Conservation (phyloP, 2,797 vertebrate genomes). For the Otolemur crassicaudatus region DNA sequence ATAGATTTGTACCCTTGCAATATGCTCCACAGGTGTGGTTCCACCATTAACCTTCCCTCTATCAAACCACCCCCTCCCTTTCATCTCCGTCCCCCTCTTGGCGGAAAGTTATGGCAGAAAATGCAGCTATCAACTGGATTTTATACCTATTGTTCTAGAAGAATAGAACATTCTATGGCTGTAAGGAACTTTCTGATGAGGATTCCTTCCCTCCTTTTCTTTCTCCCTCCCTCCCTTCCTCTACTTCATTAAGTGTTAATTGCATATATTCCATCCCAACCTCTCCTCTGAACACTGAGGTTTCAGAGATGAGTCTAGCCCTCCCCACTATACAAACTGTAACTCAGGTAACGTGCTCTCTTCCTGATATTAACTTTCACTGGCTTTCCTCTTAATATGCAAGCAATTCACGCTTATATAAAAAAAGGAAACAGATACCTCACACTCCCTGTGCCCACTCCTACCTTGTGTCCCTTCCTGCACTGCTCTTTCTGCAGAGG, state of each 20-base stretch:
- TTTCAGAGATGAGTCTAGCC: neutral
- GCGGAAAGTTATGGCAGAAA: neutral
- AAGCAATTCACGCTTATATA: neutral
- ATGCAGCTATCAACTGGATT: neutral
- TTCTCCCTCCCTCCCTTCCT: too few relatives aligned
- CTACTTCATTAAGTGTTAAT: neutral
- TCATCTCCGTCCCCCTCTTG: neutral
- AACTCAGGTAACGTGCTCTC: too few relatives aligned
- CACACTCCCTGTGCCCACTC: neutral
- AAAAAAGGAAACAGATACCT: neutral
- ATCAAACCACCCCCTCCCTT: too few relatives aligned
- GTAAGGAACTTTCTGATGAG: neutral
- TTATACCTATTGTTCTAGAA: neutral
- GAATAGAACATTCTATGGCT: neutral
- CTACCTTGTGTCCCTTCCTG: fast-evolving
- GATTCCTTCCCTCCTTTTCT: neutral
- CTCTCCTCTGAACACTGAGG: neutral
- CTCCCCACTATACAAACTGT: too few relatives aligned
- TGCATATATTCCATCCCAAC: neutral
- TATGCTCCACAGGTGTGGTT: too few relatives aligned
- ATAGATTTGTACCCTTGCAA: too few relatives aligned
- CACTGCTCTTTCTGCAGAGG: too few relatives aligned
- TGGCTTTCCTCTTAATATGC: too few relatives aligned
- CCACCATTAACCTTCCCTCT: too few relatives aligned
- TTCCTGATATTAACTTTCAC: neutral